Conservation (phyloP, 2,888 invertebrate genomes). For the Sicus ferrugineus region DNA sequence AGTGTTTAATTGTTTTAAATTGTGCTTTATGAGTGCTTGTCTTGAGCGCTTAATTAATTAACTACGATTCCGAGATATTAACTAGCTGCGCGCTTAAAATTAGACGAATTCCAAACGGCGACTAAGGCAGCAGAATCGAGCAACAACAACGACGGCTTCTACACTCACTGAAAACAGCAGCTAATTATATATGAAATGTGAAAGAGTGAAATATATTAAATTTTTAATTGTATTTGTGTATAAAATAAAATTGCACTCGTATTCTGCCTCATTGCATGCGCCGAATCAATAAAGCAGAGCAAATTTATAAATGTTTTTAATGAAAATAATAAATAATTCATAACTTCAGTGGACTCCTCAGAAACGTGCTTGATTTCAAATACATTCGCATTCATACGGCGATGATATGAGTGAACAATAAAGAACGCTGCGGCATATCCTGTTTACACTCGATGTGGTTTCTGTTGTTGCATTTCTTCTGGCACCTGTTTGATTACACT, state of each 20-base stretch:
- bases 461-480: not conserved
- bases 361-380: conserved; percentile 13
- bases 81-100: not conserved
- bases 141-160: not conserved
- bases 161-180: not conserved
- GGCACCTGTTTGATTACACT: not conserved
- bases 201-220: no score
- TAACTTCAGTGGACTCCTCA: conserved; percentile 21
- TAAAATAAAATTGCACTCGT: no score
- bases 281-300: not conserved
- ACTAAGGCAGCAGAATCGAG: no score
- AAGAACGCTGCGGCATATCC: conserved; percentile 23
- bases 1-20: conserved; percentile 19
- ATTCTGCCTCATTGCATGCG: no score
- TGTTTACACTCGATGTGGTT: not conserved
- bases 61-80: not conserved
- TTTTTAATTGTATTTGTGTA: no score
- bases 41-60: not conserved
- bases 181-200: no score
- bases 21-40: not conserved
- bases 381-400: not conserved
- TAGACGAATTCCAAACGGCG: not conserved
- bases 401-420: no score
- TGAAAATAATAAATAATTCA: not conserved
- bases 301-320: not conserved